A percentile compares a stretch with the other conserved stretches of the same genome.
Conservation (phyloP, 2,113 vertebrate species). For the Myotis brandtii region DNA sequence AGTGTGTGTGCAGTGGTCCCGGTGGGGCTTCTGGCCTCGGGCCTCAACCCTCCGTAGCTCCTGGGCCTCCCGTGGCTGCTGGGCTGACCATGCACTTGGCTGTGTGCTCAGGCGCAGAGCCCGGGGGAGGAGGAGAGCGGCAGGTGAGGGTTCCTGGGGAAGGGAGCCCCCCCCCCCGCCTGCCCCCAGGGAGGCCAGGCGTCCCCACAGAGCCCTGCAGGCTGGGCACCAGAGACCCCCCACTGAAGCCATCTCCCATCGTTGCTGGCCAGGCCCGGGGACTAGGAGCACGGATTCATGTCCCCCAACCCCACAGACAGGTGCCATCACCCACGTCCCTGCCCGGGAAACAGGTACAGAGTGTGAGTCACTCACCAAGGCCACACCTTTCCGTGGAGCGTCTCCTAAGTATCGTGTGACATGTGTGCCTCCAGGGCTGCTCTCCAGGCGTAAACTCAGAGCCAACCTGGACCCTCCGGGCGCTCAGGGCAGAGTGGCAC, state of each 20-base stretch:
- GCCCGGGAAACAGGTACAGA: fast-evolving
- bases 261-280: fast-evolving
- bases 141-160: fast-evolving
- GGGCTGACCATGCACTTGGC: fast-evolving
- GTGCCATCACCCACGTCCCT: fast-evolving
- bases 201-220: not conserved
- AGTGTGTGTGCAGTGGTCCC: fast-evolving
- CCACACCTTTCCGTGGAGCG: not conserved
- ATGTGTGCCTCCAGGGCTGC: fast-evolving
- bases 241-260: not conserved
- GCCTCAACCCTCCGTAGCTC: fast-evolving
- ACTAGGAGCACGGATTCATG: fast-evolving
- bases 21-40: not conserved
- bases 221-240: fast-evolving
- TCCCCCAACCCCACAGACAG: fast-evolving
- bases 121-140: fast-evolving
- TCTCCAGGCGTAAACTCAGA: fast-evolving
- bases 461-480: not conserved
- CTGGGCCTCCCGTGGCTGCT: too few species aligned
- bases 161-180: not conserved
- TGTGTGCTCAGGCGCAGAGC: not conserved
- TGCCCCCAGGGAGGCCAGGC: fast-evolving
- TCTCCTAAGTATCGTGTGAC: fast-evolving
- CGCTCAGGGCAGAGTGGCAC: not conserved
- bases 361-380: too few species aligned